Evolutionary conservation across 2,888 invertebrate genomes (phyloP).

Genomic region (Acanthopleura granulata): DNA sequence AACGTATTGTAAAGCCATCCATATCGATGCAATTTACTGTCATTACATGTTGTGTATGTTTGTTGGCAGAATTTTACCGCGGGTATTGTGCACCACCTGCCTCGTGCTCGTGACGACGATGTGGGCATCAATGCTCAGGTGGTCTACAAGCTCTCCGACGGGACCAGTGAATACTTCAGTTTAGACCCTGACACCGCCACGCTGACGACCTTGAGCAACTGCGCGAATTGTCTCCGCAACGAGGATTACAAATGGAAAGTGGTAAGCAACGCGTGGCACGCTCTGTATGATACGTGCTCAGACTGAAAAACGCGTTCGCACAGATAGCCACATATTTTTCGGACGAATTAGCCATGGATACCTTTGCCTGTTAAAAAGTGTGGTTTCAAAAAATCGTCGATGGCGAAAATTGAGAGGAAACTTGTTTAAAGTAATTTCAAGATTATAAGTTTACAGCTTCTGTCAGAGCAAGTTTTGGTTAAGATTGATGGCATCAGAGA

Average conservation of each 20-base stretch:
- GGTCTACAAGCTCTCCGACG: background rate
- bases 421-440: no score
- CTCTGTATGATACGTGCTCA: background rate
- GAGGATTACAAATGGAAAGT: background rate
- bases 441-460: no score
- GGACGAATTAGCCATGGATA: no score
- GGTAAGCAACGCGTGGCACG: background rate
- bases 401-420: no score
- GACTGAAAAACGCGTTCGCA: no score
- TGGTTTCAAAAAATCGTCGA: no score
- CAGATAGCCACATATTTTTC: no score
- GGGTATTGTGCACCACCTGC: background rate
- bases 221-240: background rate
- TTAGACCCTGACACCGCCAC: background rate
- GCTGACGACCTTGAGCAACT: background rate
- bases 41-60: background rate
- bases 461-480: no score
- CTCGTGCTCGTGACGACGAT: background rate
- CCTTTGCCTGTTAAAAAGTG: no score
- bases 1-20: no score
- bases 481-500: no score
- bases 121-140: background rate
- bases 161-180: background rate
- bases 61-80: conserved; percentile 1
- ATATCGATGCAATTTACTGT: background rate